Base-by-base conservation (phyloP, 2,797 vertebrate species). In the Neopelma chrysocephalum region DNA sequence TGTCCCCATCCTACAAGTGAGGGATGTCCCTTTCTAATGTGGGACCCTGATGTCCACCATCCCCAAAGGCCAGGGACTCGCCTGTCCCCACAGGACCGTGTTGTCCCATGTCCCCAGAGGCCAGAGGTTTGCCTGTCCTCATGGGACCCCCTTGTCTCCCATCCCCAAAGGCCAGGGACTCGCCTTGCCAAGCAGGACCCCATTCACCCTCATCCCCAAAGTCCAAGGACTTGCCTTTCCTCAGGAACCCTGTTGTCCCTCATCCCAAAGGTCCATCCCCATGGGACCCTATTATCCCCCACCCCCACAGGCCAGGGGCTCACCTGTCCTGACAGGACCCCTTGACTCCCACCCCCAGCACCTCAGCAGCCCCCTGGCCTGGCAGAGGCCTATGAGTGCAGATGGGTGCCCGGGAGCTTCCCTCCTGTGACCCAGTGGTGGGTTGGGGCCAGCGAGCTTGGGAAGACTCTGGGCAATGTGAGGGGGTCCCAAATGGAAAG, bases 401-500 rank as follows among this genome's bases (percentile, higher is more conserved):
- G 22, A 23, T 2, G 32, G 36, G 15, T 12, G 20, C 17, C 36
- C 26, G 0, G 13, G 47, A 61, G 10, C 23, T 70, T 32, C 42
- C 5, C 18, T 51, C 21, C 54, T 27, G 57, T 61, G 19, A 20
- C 15, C 48, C 0, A 0, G 12, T 62, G 11, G 6, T 11, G 48
- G 9, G 9, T 1, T 29, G n/a, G 45, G 50, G 8, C 47, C 27
- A 1, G 1, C 3, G 5, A 76, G 21, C 45, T 51, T 51, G 50
- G 50, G 50, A 51, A 29, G 50, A 51, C 50, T 42, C 45, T 47
- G 48, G 48, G 18, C 71, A 72, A 25, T 8, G 2, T 15, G 45
- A 53, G 26, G 27, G 5, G 7, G 6, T 29, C 38, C 47, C 9
- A 1, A 14, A 10, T 2, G 27, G 48, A 51, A 61, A 26, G 26